A percentile compares a stretch with the other conserved stretches of the same genome.
These are phyloP conservation scores for Lacerta agilis DNA, from an alignment of 2,797 vertebrate genomes.

Conservation along the genomic window DNA sequence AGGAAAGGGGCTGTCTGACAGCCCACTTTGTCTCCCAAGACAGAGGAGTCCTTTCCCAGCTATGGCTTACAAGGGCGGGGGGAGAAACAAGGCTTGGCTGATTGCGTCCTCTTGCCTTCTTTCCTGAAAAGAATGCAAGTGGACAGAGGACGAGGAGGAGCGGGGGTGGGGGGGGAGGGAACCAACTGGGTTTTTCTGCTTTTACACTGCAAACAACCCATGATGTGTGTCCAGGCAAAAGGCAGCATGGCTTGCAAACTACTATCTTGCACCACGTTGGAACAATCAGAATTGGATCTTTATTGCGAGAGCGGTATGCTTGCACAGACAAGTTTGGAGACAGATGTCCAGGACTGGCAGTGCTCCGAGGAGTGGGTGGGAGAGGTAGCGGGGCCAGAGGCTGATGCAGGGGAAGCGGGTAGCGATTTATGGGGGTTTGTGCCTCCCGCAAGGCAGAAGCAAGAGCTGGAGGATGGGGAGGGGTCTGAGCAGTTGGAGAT, in stretches of 20 bases:
- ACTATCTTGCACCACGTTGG: constrained; percentile 49
- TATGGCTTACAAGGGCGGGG: constrained; percentile 71
- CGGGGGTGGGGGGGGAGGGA: constrained; percentile 39
- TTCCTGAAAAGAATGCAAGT: constrained; percentile 45
- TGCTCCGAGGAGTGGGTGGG: no score
- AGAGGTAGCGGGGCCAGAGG: no score
- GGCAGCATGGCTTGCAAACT: constrained; percentile 37
- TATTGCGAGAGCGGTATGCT: constrained; percentile 60
- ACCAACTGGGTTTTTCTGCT: constrained; percentile 41
- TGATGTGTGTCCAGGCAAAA: constrained; percentile 51
- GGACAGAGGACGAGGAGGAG: constrained; percentile 51
- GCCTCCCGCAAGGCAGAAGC: no score
- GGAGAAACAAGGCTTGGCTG: constrained; percentile 53
- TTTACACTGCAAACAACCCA: constrained; percentile 62
- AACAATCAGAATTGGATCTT: constrained; percentile 58
- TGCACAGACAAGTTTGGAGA: constrained; percentile 54
- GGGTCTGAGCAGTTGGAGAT: no score
- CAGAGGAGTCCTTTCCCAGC: constrained; percentile 68
- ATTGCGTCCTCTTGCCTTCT: constrained; percentile 59
- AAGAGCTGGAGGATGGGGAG: no score
- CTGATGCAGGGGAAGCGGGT: no score
- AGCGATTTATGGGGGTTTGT: no score
- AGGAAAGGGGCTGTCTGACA: constrained; percentile 74
- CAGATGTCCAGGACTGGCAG: no score
- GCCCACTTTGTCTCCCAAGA: constrained; percentile 70